Conservation (phyloP, 2,113 vertebrate genomes). For the Chrysochloris asiatica region DNA sequence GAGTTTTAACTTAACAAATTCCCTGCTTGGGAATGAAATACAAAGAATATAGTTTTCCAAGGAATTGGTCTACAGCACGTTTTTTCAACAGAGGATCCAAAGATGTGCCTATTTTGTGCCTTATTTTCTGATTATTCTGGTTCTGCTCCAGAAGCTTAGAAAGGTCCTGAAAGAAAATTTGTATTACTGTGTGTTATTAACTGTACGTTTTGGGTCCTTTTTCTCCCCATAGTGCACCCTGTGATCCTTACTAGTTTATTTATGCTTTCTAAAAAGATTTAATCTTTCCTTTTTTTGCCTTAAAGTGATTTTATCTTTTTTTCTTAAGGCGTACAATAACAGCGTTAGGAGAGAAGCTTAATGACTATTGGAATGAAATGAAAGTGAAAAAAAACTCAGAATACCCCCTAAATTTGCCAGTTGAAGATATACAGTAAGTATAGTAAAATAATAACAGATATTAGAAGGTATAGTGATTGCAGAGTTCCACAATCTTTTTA, state of each 20-base stretch:
- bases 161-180: background rate
- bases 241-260: background rate
- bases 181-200: background rate
- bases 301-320: slow-evolving; percentile 34
- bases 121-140: background rate
- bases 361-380: slow-evolving; percentile 96
- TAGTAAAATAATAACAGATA: too few relatives aligned
- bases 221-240: background rate
- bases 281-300: background rate
- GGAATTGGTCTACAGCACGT: background rate
- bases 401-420: slow-evolving; percentile 83
- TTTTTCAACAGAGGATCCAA: background rate
- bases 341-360: slow-evolving; percentile 91
- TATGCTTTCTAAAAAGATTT: slow-evolving; percentile 2
- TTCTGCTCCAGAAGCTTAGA: background rate
- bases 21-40: background rate
- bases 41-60: background rate
- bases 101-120: background rate
- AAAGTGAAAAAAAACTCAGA: slow-evolving; percentile 84
- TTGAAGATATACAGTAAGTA: slow-evolving; percentile 93
- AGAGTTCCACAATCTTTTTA: background rate
- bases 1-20: background rate
- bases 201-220: too few relatives aligned
- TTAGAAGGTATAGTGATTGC: background rate
- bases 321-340: slow-evolving; percentile 89